Evolutionary conservation across 2,888 invertebrate genomes (phyloP).

Genomic region (Agonopterix alstromeriana): DNA sequence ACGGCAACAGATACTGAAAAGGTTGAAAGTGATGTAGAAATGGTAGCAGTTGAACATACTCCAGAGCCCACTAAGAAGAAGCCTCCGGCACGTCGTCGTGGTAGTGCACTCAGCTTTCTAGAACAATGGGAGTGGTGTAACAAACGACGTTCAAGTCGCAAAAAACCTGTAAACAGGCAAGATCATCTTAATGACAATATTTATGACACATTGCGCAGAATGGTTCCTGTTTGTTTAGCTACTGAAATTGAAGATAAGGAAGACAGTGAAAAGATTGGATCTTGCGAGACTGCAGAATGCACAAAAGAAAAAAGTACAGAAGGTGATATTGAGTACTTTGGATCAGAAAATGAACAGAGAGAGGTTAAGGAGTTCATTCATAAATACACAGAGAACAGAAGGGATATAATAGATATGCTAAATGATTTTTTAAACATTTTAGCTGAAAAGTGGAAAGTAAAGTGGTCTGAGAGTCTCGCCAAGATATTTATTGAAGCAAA

Average conservation of each 20-base stretch:
- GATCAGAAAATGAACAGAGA: conserved; percentile 77
- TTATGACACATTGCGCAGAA: conserved; percentile 80
- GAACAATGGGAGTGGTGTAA: conserved; percentile 88
- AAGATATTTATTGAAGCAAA: conserved; percentile 79
- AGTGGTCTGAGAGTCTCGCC: conserved; percentile 80
- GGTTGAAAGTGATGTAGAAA: conserved; percentile 52
- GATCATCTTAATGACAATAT: conserved; percentile 78
- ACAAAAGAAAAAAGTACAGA: conserved; percentile 46
- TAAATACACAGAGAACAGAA: conserved; percentile 72
- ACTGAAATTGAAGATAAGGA: conserved; percentile 51
- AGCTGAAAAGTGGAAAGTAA: conserved; percentile 77
- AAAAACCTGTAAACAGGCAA: conserved; percentile 72
- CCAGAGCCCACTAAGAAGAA: conserved; percentile 58
- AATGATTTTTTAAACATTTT: conserved; percentile 77
- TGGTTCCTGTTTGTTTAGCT: conserved; percentile 79
- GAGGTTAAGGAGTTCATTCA: conserved; percentile 81
- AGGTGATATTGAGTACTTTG: conserved; percentile 78
- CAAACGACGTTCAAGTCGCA: conserved; percentile 72
- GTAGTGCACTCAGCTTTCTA: conserved; percentile 83
- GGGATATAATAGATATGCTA: conserved; percentile 77
- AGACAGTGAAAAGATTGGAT: neutral
- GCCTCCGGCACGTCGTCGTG: conserved; percentile 78
- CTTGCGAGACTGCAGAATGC: conserved; percentile 61
- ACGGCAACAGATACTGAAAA: conserved; percentile 51
- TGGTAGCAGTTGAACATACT: conserved; percentile 27